Evolutionary conservation across 2,113 vertebrate species (phyloP).

Genomic region (Semnornis frantzii): DNA sequence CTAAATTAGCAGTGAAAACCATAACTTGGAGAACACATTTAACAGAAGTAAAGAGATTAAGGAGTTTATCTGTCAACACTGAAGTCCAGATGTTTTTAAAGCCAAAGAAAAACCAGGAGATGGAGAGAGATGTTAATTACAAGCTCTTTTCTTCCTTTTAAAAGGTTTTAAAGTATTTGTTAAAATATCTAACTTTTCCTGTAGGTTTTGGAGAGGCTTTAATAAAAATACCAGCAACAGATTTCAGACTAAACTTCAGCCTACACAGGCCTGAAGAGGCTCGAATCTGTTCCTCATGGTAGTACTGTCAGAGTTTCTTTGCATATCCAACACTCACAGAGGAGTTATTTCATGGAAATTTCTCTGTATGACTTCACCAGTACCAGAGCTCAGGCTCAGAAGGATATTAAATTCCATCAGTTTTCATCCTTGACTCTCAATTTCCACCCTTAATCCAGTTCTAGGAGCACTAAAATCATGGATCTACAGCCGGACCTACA

Average conservation of each 20-base stretch:
- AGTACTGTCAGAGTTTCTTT: background rate
- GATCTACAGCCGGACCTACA: background rate
- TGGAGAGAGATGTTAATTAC: conserved; percentile 40
- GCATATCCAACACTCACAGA: background rate
- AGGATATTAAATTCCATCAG: background rate
- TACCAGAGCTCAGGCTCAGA: background rate
- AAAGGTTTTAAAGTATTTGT: conserved; percentile 46
- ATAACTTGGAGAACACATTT: conserved; percentile 25
- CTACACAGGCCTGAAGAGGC: background rate
- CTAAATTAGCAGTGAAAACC: conserved; percentile 48
- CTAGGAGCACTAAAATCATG: background rate
- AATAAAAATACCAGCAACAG: background rate
- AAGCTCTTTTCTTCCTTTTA: conserved; percentile 43
- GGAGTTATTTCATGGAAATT: background rate
- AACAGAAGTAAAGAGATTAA: conserved; percentile 59
- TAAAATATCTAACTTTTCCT: conserved; percentile 51
- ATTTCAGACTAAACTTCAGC: conserved; percentile 33
- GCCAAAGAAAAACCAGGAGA: conserved; percentile 36
- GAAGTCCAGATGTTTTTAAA: conserved; percentile 63
- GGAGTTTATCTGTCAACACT: conserved; percentile 68
- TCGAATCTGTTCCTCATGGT: background rate
- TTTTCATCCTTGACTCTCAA: background rate
- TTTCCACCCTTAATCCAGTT: background rate
- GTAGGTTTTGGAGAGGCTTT: conserved; percentile 43
- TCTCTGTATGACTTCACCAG: background rate